Percentiles rank a stretch among this genome's conserved stretches.
These are phyloP conservation scores for Hafferia zeledoni DNA, from an alignment of 2,797 vertebrate genomes.

Conservation along the genomic window DNA sequence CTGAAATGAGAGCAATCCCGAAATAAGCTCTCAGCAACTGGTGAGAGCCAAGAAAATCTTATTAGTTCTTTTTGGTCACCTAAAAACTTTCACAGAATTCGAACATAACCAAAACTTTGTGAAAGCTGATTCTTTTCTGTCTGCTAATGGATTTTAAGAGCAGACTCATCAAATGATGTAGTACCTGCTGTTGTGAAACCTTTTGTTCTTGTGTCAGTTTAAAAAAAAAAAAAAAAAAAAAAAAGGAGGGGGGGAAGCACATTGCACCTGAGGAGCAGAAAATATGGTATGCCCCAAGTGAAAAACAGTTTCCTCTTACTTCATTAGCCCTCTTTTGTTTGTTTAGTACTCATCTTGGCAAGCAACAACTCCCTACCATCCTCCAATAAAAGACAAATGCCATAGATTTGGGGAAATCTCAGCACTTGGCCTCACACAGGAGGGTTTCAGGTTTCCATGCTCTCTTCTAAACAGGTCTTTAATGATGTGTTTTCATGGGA, in stretches of 20 bases:
- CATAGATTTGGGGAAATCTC: background rate
- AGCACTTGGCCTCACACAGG: rapidly evolving
- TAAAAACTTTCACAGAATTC: background rate
- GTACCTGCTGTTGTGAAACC: background rate
- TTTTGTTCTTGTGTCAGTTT: background rate
- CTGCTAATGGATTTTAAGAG: background rate
- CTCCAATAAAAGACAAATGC: background rate
- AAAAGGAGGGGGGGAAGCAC: too few species aligned
- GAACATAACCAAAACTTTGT: background rate
- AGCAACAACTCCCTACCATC: background rate
- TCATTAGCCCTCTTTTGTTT: background rate
- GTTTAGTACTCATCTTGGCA: background rate
- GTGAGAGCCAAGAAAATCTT: background rate
- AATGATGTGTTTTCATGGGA: rapidly evolving
- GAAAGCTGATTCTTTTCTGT: background rate
- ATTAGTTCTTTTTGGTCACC: background rate
- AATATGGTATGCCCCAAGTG: background rate
- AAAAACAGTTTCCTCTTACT: background rate
- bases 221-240: background rate
- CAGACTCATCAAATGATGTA: background rate
- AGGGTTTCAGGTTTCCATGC: background rate
- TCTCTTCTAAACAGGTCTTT: background rate
- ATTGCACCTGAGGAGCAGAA: background rate
- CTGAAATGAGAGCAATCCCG: background rate
- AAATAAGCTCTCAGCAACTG: slow-evolving; percentile 1